Evolutionary conservation across 2,797 vertebrate species (phyloP).

Genomic region (Pseudomugil gertrudae): DNA sequence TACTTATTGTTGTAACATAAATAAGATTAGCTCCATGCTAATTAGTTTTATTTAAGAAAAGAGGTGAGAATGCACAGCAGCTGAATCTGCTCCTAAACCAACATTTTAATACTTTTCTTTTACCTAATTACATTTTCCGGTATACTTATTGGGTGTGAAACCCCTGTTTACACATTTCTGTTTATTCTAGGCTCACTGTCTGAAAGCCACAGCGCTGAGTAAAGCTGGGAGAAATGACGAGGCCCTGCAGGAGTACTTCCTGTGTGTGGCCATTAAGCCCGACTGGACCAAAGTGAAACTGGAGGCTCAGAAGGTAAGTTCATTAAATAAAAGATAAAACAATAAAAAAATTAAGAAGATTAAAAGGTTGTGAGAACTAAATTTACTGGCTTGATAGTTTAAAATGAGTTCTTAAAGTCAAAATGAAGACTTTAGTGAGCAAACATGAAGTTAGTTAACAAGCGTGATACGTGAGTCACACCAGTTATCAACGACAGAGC

Average conservation of each 20-base stretch:
- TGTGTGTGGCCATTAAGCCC: conserved; percentile 89
- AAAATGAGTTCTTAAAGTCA: not conserved
- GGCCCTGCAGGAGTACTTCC: conserved; percentile 89
- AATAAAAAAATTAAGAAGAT: not conserved
- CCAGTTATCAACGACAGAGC: not conserved
- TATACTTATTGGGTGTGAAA: too few species aligned
- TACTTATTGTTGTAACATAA: too few species aligned
- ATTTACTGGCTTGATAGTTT: not conserved
- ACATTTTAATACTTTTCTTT: too few species aligned
- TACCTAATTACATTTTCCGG: not conserved
- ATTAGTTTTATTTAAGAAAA: not conserved
- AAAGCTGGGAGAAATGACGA: conserved; percentile 86
- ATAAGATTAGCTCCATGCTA: not conserved
- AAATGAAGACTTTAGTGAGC: not conserved
- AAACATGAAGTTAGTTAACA: not conserved
- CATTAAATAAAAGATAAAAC: too few species aligned
- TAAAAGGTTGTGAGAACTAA: not conserved
- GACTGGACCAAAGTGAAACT: conserved; percentile 87
- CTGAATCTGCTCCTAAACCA: not conserved
- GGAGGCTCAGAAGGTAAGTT: conserved; percentile 89
- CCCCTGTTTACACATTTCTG: not conserved
- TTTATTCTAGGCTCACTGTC: conserved; percentile 83
- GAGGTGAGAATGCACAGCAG: too few species aligned
- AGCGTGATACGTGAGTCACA: not conserved
- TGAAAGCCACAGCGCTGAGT: conserved; percentile 87